Evolutionary conservation across 1,140 invertebrate genomes (phyloP), one percentile per base, ranked within the genome.

Genomic region (Neoseiulus cucumeris): DNA sequence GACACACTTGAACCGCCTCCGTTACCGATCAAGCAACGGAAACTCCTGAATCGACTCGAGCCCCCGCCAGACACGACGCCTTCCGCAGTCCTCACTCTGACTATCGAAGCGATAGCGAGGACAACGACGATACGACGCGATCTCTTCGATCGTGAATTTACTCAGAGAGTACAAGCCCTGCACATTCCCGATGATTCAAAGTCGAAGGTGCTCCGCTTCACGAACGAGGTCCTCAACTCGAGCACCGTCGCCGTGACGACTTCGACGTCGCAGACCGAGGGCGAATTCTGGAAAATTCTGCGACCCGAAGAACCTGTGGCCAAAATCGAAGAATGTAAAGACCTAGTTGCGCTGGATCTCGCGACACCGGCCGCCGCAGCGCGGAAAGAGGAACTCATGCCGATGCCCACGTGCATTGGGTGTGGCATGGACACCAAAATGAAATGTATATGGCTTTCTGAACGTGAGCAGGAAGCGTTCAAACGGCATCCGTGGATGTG

Each of bases 401-500:
- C 51, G 17, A 59, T 59, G 51, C 51, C 51, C 14, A 59, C 51
- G 25, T 59, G 51, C 22, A 59, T 59, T 20, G 51, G 51, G 25
- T 59, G 51, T 33, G 33, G 33, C 33, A 14, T 59, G 33, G 51
- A 59, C 22, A 59, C 51, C 14, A 59, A 59, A 59, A 59, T 59
- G 51, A 59, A 59, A 25, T 59, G 51, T 33, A 59, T 59, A 20
- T 59, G 51, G 51, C 51, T 59, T 59, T 59, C 51, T 4, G 51
- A 59, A 59, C 51, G 51, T 33, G 51, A 59, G 22, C 51, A 59
- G 51, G 51, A 59, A 9, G 51, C 51, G 14, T 59, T 59, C 51
- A 59, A 59, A 25, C 51, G 33, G 25, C 51, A 59, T 59, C 51
- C 22, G 51, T 59, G 51, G 51, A 59, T 59, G 51, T 59, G 51